Conservation (phyloP, 1,140 invertebrate species). For the Agrilus planipennis region DNA sequence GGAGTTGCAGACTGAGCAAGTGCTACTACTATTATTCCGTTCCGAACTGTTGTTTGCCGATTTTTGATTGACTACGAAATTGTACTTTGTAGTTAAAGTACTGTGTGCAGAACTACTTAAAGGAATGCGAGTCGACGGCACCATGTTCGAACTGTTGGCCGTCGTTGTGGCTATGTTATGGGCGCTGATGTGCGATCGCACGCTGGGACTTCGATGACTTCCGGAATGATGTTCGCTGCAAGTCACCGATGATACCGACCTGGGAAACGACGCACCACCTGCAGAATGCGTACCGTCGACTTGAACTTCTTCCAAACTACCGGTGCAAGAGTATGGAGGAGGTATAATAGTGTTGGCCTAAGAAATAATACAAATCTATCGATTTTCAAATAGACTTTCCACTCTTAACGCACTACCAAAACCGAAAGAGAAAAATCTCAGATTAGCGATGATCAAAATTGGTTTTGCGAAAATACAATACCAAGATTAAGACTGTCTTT, state of each 20-base stretch:
- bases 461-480: too few relatives aligned
- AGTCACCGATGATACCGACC: constrained; percentile 8
- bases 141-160: constrained; percentile 1
- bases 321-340: constrained; percentile 67
- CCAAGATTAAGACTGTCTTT: too few relatives aligned
- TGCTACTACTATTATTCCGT: background rate
- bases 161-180: constrained; percentile 4
- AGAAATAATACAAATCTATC: constrained; percentile 17
- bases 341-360: constrained; percentile 65
- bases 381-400: too few relatives aligned
- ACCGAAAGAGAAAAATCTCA: too few relatives aligned
- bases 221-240: constrained; percentile 11
- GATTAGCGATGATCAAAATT: too few relatives aligned
- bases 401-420: too few relatives aligned
- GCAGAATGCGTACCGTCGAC: constrained; percentile 4
- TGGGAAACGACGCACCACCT: constrained; percentile 5
- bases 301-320: constrained; percentile 51
- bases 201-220: constrained; percentile 6
- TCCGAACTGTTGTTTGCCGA: too few relatives aligned
- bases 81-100: too few relatives aligned
- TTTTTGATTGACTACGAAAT: constrained; percentile 7
- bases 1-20: too few relatives aligned
- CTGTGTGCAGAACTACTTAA: too few relatives aligned
- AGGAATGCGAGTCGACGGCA: too few relatives aligned
- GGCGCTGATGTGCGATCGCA: background rate